Evolutionary conservation across 2,113 vertebrate genomes (phyloP).

Genomic region (Osmerus eperlanus): DNA sequence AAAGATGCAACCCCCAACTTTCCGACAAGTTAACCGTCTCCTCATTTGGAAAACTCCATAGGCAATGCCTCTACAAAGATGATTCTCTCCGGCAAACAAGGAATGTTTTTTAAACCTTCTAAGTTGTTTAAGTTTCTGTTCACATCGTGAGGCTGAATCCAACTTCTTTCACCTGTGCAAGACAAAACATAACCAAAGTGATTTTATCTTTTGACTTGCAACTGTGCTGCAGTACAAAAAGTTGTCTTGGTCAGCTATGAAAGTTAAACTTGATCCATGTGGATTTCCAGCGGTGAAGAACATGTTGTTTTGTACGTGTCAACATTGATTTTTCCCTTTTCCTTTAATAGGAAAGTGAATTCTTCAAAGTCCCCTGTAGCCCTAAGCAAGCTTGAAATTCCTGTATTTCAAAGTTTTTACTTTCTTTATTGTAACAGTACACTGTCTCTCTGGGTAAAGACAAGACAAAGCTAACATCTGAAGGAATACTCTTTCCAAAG

Average conservation of each 20-base stretch:
- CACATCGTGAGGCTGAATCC: too few relatives aligned
- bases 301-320: conserved; percentile 62
- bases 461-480: conserved; percentile 81
- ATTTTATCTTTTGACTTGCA: too few relatives aligned
- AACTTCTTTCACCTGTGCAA: too few relatives aligned
- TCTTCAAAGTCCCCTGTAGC: conserved; percentile 84
- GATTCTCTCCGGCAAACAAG: too few relatives aligned
- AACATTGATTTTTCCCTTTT: conserved; percentile 85
- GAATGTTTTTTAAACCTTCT: too few relatives aligned
- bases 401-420: conserved; percentile 80
- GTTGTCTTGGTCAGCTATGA: conserved; percentile 2
- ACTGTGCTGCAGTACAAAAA: background rate
- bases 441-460: conserved; percentile 78
- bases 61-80: conserved; percentile 8
- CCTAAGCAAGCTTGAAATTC: conserved; percentile 84
- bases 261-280: conserved; percentile 47
- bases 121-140: too few relatives aligned
- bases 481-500: conserved; percentile 81
- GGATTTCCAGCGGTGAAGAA: conserved; percentile 58
- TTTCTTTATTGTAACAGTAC: conserved; percentile 79
- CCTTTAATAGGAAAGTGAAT: conserved; percentile 80
- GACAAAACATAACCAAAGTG: too few relatives aligned
- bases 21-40: background rate
- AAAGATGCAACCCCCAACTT: conserved; percentile 61
- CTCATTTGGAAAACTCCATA: conserved; percentile 20